phyloP scores from a whole-genome alignment of 2,113 vertebrate species.

The Chloroceryle aenea region DNA sequence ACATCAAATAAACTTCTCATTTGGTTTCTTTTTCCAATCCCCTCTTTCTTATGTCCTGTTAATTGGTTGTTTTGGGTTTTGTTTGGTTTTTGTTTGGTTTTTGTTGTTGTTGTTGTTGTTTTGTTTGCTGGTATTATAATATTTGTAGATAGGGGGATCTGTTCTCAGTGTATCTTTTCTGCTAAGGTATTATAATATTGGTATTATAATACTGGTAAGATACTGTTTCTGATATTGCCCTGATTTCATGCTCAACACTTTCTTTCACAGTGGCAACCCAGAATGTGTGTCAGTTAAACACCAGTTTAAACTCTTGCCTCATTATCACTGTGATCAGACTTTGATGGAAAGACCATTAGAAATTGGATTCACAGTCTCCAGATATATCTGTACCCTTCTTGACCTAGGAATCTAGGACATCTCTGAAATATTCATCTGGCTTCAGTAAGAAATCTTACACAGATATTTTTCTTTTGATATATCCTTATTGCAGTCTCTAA shows the following conservation, averaged over 20 bases:
- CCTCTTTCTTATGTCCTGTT: background rate
- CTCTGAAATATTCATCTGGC: background rate
- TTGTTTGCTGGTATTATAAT: too few relatives aligned
- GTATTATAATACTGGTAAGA: too few relatives aligned
- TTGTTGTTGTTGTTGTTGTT: background rate
- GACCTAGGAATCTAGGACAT: background rate
- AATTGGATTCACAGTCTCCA: background rate
- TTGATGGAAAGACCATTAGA: background rate
- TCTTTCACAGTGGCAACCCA: background rate
- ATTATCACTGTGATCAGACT: background rate
- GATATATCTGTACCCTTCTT: background rate
- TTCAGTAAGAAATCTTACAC: background rate
- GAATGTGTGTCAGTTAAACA: background rate
- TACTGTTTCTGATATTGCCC: background rate
- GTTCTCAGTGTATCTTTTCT: background rate
- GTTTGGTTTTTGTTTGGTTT: background rate
- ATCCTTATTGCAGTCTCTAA: background rate
- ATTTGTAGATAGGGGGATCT: background rate
- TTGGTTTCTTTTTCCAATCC: background rate
- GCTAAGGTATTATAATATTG: background rate
- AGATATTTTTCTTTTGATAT: background rate
- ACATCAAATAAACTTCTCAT: background rate
- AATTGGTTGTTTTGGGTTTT: background rate
- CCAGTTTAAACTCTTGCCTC: background rate
- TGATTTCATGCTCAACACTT: background rate